Conservation (phyloP, 2,113 vertebrate species). For the Sclerurus mexicanus region DNA sequence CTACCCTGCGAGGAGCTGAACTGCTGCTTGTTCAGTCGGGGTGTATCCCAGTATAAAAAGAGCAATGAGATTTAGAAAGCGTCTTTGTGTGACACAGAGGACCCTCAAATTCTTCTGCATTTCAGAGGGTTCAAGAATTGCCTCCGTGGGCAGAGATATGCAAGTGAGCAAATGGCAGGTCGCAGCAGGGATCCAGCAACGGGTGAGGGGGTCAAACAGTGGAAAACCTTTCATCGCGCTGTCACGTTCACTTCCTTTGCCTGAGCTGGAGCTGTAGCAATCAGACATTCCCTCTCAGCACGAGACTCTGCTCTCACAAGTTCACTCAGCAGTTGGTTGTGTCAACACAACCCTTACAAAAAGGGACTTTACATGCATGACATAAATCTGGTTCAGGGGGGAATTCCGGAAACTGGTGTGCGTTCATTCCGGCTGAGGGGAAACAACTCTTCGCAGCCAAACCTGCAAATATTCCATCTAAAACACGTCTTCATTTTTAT, state of each 20-base stretch:
- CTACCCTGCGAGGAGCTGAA: neutral
- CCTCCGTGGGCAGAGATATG: neutral
- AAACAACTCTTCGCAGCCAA: neutral
- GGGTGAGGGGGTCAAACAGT: constrained; percentile 56
- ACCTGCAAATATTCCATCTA: neutral
- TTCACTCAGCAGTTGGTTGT: constrained; percentile 72
- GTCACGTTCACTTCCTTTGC: constrained; percentile 59
- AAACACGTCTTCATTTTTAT: neutral
- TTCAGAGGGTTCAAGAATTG: neutral
- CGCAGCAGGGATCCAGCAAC: constrained; percentile 11
- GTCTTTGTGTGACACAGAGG: neutral
- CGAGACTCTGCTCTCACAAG: constrained; percentile 57
- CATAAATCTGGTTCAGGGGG: constrained; percentile 41
- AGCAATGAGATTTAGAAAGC: neutral
- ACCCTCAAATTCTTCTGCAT: neutral
- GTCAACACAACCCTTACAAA: constrained; percentile 69
- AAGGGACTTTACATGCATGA: constrained; percentile 54
- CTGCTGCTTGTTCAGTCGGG: neutral
- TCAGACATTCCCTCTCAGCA: constrained; percentile 64
- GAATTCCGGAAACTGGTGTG: constrained; percentile 15
- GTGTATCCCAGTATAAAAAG: neutral
- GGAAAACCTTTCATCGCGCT: constrained; percentile 59
- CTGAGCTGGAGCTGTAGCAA: constrained; percentile 33
- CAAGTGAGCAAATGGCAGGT: constrained; percentile 51
- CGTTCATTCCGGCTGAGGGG: constrained; percentile 10